These are phyloP conservation scores for Dastarcus helophoroides DNA, from an alignment of 2,888 invertebrate species.

Conservation along the genomic window DNA sequence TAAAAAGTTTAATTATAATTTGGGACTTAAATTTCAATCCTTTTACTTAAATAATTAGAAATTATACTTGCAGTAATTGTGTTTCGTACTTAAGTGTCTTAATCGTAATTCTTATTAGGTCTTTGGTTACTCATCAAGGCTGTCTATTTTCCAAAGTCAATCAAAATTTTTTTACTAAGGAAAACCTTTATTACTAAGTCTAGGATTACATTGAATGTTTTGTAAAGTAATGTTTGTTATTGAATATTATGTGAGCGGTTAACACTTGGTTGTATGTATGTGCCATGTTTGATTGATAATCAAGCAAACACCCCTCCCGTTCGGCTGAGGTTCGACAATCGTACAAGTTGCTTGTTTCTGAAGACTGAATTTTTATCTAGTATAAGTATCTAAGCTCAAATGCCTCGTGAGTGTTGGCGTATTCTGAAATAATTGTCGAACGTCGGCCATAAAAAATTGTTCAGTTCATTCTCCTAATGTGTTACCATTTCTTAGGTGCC, in stretches of 20 bases:
- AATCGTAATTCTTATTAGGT: no score
- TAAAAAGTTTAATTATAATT: conserved; percentile 1
- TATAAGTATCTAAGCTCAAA: conserved; percentile 22
- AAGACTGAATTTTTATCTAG: conserved; percentile 26
- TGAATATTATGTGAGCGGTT: conserved; percentile 6
- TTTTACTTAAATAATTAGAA: no score
- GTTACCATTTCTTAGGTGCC: conserved; percentile 34
- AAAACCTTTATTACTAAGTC: no score
- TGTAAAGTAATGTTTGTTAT: conserved; percentile 7
- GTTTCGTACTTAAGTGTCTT: no score
- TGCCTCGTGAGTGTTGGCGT: conserved; percentile 26
- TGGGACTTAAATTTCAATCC: no score
- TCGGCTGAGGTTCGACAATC: conserved; percentile 30
- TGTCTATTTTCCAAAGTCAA: no score
- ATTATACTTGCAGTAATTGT: no score
- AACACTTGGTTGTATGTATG: conserved; percentile 27
- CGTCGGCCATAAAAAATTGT: conserved; percentile 22
- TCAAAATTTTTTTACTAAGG: no score
- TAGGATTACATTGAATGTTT: conserved; percentile 1
- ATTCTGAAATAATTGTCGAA: conserved; percentile 25
- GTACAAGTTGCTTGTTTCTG: conserved; percentile 13
- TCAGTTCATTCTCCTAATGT: conserved; percentile 19
- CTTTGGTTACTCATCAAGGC: no score
- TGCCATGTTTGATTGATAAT: conserved; percentile 32
- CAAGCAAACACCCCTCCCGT: conserved; percentile 21